Conservation (phyloP, 1,140 invertebrate species). For the Lepidurus apus region DNA sequence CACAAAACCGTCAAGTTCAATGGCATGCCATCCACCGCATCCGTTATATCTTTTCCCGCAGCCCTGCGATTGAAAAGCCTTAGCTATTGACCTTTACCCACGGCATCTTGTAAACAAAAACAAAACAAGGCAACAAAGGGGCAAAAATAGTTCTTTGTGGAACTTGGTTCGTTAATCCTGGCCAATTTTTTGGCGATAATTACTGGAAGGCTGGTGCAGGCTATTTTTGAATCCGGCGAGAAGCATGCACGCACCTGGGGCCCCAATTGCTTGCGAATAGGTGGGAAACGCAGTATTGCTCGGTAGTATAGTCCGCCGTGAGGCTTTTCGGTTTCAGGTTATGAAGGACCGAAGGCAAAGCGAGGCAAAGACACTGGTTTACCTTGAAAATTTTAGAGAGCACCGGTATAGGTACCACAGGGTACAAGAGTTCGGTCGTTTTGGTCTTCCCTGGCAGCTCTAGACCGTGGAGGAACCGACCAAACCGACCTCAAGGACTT, state of each 20-base stretch:
- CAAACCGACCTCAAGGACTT: slow-evolving; percentile 8
- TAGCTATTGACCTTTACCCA: too few relatives aligned
- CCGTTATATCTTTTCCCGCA: too few relatives aligned
- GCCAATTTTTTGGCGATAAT: too few relatives aligned
- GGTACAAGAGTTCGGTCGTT: not conserved
- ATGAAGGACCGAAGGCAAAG: not conserved
- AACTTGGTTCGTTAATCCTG: too few relatives aligned
- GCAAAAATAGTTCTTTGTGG: too few relatives aligned
- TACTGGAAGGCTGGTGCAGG: not conserved
- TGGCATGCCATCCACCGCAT: too few relatives aligned
- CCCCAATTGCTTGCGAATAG: not conserved
- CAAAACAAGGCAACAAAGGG: too few relatives aligned
- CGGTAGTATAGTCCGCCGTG: not conserved
- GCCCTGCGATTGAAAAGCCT: too few relatives aligned
- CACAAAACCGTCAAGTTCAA: too few relatives aligned
- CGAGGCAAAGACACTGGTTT: not conserved
- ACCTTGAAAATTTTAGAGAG: not conserved
- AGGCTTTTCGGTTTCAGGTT: not conserved
- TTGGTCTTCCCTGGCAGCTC: not conserved
- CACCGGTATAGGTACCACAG: slow-evolving; percentile 4
- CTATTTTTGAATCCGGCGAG: not conserved
- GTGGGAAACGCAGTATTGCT: not conserved
- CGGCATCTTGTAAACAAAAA: too few relatives aligned
- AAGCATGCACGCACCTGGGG: not conserved
- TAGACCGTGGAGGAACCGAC: not conserved